Percentiles rank a stretch among this genome's conserved stretches.
phyloP scores from a whole-genome alignment of 2,888 invertebrate species.

The Hydrotaea cyrtoneurina region DNA sequence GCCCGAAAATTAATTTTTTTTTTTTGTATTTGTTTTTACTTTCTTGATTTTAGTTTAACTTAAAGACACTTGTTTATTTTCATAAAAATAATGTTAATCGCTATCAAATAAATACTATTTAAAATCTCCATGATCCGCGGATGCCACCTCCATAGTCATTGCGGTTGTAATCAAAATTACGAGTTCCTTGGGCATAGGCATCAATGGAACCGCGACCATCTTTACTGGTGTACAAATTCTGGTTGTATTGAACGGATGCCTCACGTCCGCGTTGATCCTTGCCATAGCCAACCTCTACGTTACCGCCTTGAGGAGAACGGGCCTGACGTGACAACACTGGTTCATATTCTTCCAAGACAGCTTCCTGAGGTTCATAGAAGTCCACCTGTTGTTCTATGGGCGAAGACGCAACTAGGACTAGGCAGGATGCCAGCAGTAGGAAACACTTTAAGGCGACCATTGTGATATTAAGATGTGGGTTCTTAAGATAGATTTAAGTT shows the following conservation, averaged over 20 bases:
- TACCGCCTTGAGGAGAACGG: conserved; percentile 45
- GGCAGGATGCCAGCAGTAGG: not conserved
- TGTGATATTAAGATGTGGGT: not conserved
- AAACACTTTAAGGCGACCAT: conserved; percentile 30
- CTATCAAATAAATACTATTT: no score
- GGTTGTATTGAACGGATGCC: no score
- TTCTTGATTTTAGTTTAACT: no score
- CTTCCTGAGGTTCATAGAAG: conserved; percentile 4
- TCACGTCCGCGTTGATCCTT: conserved; percentile 44
- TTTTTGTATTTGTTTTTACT: no score
- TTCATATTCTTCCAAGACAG: not conserved
- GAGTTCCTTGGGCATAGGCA: conserved; percentile 53
- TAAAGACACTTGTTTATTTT: no score
- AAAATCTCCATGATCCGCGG: conserved; percentile 32
- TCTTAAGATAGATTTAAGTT: not conserved
- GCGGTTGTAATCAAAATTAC: conserved; percentile 42
- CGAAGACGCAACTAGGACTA: not conserved
- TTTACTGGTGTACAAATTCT: conserved; percentile 47
- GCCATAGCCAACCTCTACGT: conserved; percentile 1
- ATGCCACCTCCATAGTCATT: conserved; percentile 41
- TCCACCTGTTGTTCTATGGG: not conserved
- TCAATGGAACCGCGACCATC: conserved; percentile 48
- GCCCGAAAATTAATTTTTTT: no score
- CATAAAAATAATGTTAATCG: no score
- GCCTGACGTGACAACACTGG: not conserved